Evolutionary conservation across 2,888 invertebrate genomes (phyloP), one percentile per base, ranked within the genome.

Genomic region (Dendrolimus houi): DNA sequence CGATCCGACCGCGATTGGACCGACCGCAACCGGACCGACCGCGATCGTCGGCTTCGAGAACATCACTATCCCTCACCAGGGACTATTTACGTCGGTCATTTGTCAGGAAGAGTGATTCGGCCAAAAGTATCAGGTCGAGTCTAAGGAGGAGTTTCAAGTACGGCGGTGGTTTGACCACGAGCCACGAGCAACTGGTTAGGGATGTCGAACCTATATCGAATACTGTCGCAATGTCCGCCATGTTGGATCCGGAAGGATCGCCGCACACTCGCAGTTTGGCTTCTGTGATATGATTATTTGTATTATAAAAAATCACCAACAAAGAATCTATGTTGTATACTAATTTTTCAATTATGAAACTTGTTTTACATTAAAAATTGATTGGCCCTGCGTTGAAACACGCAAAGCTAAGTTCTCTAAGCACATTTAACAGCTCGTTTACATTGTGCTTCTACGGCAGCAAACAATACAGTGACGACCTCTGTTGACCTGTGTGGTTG

Each of bases 171-270:
- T 60, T 87, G 58, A 85, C 86, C 0, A 85, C 82, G 2, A 93
- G 93, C 65, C 92, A 92, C 54, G 93, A 93, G 67, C 92, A 92
- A 56, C 77, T 94, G 62, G 92, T 94, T 7, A 88, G 93, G 41
- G 92, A 91, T 1, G 93, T 90, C 0, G 93, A 92, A 52, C 93
- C 94, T 0, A 93, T 93, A n/a, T 89, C 90, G 0, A 86, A 75
- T 41, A 90, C 90, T 0, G 87, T 87, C 0, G 86, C 88, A 0
- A 82, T 89, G 87, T 92, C 92, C 8, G 79, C 81, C 57, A 79
- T 87, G 74, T 59, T 80, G 62, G 75, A 74, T 14, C 75, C 82
- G 70, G 75, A 81, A 76, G 62, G 64, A 12, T 52, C 84, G 71
- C 41, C 75, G 9, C 70, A 76, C 56, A 67, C 81, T 3, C 75